Conservation (phyloP, 2,113 vertebrate species). For the Burhinus bistriatus region DNA sequence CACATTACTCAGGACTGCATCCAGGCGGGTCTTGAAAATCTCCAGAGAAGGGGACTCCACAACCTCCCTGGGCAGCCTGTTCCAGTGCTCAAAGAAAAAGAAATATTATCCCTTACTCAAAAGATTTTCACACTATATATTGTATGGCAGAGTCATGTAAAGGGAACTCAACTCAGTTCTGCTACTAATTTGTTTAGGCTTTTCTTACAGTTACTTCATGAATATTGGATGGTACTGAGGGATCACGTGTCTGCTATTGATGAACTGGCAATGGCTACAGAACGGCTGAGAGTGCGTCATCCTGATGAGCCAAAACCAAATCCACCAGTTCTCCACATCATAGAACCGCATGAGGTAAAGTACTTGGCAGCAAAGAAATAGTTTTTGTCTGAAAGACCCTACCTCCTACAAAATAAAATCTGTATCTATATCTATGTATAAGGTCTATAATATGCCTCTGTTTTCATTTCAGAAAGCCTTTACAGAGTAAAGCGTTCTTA, state of each 20-base stretch:
- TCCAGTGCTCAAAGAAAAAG: background rate
- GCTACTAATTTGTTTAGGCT: background rate
- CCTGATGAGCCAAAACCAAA: conserved; percentile 92
- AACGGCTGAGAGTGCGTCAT: conserved; percentile 89
- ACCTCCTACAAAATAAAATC: background rate
- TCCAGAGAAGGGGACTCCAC: no score
- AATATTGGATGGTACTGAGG: conserved; percentile 97
- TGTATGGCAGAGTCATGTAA: background rate
- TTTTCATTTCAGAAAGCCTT: background rate
- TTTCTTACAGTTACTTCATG: conserved; percentile 85
- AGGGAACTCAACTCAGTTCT: background rate
- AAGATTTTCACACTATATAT: background rate
- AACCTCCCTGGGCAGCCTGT: no score
- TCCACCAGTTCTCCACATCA: conserved; percentile 89
- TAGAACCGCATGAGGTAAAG: conserved; percentile 91
- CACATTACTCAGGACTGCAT: no score
- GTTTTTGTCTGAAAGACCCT: background rate
- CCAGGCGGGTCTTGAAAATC: no score
- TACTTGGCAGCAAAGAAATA: background rate
- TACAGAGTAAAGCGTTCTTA: background rate
- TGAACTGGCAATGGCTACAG: conserved; percentile 96
- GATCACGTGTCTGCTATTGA: conserved; percentile 96
- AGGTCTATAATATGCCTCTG: background rate
- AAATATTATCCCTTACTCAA: background rate
- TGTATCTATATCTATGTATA: fast-evolving